A percentile compares a stretch with the other conserved stretches of the same genome.
Evolutionary conservation across 2,113 vertebrate species (phyloP).

Genomic region (Sceloporus tristichus): DNA sequence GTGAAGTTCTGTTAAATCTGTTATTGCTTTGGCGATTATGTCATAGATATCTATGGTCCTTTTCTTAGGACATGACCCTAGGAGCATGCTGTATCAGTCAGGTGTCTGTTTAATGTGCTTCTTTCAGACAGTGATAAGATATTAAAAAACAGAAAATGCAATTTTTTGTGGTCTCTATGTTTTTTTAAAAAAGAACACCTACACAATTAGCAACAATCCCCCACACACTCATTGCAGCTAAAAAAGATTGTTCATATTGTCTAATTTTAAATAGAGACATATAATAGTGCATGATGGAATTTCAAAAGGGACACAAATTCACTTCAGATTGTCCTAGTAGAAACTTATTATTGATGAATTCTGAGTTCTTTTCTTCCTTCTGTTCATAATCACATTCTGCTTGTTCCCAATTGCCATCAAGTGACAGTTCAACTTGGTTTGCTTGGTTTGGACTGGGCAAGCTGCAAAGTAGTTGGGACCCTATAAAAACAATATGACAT

Average conservation of each 20-base stretch:
- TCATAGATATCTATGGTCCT: not conserved
- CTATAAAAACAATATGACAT: no score
- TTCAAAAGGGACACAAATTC: not conserved
- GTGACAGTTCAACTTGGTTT: not conserved
- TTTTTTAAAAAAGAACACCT: not conserved
- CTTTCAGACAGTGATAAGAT: not conserved
- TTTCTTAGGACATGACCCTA: conserved; percentile 13
- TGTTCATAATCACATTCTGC: not conserved
- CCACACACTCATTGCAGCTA: not conserved
- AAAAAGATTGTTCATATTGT: not conserved
- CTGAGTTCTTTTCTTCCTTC: not conserved
- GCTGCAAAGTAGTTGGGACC: no score
- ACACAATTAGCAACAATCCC: not conserved
- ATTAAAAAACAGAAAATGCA: no score
- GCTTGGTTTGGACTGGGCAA: not conserved
- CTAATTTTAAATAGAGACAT: not conserved
- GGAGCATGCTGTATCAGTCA: not conserved
- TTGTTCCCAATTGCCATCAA: not conserved
- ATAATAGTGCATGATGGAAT: not conserved
- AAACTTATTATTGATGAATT: not conserved
- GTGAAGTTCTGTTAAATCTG: conserved; percentile 16
- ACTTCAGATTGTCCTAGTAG: not conserved
- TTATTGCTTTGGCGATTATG: conserved; percentile 29
- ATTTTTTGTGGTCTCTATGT: not conserved
- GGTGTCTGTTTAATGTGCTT: conserved; percentile 10